Conservation (phyloP, 1,140 invertebrate genomes). For the Heliconius hermathena region DNA sequence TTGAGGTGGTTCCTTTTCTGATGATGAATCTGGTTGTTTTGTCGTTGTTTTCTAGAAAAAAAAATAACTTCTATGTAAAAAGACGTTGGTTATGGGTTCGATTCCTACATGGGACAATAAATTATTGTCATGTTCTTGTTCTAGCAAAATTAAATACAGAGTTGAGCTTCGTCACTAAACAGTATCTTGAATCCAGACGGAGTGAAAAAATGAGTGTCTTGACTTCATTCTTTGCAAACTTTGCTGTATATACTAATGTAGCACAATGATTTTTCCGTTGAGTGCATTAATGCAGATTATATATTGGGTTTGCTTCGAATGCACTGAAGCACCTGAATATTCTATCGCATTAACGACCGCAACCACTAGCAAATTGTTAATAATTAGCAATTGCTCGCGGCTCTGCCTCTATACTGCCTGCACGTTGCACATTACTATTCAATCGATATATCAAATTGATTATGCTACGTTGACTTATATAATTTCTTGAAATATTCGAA, state of each 20-base stretch:
- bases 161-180: no score
- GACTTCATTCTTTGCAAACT: no score
- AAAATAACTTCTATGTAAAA: neutral
- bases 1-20: conserved; percentile 77
- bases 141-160: no score
- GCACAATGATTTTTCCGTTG: neutral
- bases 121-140: neutral
- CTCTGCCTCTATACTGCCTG: neutral
- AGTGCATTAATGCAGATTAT: neutral
- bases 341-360: conserved; percentile 18
- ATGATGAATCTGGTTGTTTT: conserved; percentile 68
- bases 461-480: neutral
- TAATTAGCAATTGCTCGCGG: conserved; percentile 19
- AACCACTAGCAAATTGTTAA: conserved; percentile 21
- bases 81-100: no score
- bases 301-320: conserved; percentile 1
- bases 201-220: no score
- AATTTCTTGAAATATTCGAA: neutral
- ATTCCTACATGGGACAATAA: no score
- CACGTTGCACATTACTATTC: conserved; percentile 4
- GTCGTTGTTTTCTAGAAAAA: conserved; percentile 67
- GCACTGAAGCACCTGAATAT: conserved; percentile 17
- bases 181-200: no score
- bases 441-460: conserved; percentile 12
- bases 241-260: neutral